Evolutionary conservation across 2,797 vertebrate species (phyloP).

Genomic region (Anabacerthia variegaticeps): DNA sequence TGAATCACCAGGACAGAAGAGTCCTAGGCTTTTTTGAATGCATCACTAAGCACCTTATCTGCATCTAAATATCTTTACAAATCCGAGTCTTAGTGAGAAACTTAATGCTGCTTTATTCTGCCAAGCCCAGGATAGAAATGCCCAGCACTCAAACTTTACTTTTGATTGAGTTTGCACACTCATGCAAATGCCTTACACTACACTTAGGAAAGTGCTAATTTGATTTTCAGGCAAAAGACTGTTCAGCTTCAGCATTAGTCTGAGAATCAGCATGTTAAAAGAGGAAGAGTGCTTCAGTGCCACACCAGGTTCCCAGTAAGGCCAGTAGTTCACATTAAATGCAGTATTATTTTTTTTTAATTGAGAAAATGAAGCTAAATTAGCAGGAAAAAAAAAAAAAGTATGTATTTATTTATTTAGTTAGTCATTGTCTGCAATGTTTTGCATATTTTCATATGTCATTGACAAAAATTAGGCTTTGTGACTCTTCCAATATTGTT

Average conservation of each 20-base stretch:
- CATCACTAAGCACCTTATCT: conserved; percentile 45
- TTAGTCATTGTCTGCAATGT: background rate
- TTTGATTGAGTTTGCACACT: conserved; percentile 38
- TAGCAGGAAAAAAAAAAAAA: background rate
- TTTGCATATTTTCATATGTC: background rate
- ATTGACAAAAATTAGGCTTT: background rate
- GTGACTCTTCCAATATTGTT: background rate
- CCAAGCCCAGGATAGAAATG: background rate
- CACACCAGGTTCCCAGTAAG: background rate
- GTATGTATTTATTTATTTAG: background rate
- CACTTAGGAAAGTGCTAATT: conserved; percentile 5
- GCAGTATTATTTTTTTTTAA: background rate
- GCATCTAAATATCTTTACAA: conserved; percentile 58
- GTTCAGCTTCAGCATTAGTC: background rate
- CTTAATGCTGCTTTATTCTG: conserved; percentile 25
- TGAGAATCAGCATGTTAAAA: background rate
- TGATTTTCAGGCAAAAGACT: background rate
- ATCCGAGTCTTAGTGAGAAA: conserved; percentile 26
- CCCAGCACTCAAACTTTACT: conserved; percentile 8
- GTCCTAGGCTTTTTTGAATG: conserved; percentile 42
- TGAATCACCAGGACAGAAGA: conserved; percentile 41
- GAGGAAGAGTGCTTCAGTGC: background rate
- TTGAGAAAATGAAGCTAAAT: background rate
- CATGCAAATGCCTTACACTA: background rate
- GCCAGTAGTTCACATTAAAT: background rate